These are phyloP conservation scores for mouse (Mus musculus) DNA, from an alignment of 2,113 vertebrate genomes.

Conservation along the genomic window DNA sequence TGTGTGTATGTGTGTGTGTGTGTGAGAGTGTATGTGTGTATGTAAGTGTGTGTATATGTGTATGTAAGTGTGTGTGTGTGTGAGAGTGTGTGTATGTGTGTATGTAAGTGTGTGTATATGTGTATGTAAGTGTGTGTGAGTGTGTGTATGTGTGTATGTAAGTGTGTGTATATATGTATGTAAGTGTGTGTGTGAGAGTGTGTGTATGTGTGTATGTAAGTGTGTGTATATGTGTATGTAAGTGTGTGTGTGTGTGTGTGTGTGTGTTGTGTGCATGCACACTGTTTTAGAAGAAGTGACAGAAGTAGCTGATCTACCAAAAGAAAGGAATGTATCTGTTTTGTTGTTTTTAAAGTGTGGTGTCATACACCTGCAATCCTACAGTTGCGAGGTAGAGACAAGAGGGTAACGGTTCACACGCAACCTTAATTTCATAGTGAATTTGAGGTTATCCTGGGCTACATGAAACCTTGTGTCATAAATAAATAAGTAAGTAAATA, in stretches of 20 bases:
- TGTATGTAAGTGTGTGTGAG: too few relatives aligned
- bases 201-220: neutral
- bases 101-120: neutral
- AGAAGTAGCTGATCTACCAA: neutral
- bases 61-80: neutral
- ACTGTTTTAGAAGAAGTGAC: constrained; percentile 33
- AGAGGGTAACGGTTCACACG: too few relatives aligned
- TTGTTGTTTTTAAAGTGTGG: neutral
- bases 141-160: neutral
- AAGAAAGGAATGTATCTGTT: constrained; percentile 56
- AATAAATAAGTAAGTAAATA: neutral
- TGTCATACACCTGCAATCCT: neutral
- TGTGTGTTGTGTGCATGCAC: neutral
- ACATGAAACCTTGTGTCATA: neutral
- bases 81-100: neutral
- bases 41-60: neutral
- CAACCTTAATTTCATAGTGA: neutral
- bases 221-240: neutral
- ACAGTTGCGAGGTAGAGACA: neutral
- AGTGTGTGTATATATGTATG: too few relatives aligned
- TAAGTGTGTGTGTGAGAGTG: neutral
- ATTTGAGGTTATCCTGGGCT: neutral
- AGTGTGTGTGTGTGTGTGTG: neutral
- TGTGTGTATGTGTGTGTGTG: neutral
- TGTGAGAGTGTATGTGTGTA: neutral